Base-by-base conservation (phyloP, 2,888 invertebrate genomes). In the Polyommatus icarus region DNA sequence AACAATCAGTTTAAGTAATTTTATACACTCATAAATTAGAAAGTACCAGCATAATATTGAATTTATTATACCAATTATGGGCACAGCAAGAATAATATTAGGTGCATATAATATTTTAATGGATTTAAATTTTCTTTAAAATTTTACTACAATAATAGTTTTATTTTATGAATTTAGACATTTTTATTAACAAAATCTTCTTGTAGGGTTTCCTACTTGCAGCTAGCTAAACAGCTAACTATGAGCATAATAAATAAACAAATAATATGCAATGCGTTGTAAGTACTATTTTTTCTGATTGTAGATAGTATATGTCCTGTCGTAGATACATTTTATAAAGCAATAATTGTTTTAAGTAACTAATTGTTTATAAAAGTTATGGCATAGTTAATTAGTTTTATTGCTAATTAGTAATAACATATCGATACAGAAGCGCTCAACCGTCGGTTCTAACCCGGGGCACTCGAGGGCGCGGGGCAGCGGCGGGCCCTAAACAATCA, bases 401-500 rank as follows among this genome's bases (percentile, higher is more conserved):
- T 67, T 32, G 67, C 29, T 67, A 67, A 29, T 67, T 67, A 67
- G 67, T 32, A 67, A 54, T 54, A 5, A 32, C 15, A 6, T 67
- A 67, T 67, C 67, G 29, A 67, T 67, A 67, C 67, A 67, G 67
- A 29, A 32, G 67, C 67, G 29, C 29, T 15, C 8, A 67, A 32
- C 29, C 67, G 29, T 67, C 20, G 67, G 67, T 54, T 54, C 29
- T 18, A 15, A 29, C 67, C 67, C 15, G 67, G 67, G 67, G 67
- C 67, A 67, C 6, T 29, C 3, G 24, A 18, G 67, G 29, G 67
- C 32, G 67, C 67, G 67, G 67, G 67, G 67, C 67, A 18, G 20
- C 15, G 29, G 67, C 67, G 67, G 29, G 67, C 29, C 67, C 4
- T 32, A 92, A 89, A 87, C 80, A 84, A 92, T 92, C 92, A 83